Evolutionary conservation across 2,888 invertebrate species (phyloP).

Genomic region (Drosophila ustulata): DNA sequence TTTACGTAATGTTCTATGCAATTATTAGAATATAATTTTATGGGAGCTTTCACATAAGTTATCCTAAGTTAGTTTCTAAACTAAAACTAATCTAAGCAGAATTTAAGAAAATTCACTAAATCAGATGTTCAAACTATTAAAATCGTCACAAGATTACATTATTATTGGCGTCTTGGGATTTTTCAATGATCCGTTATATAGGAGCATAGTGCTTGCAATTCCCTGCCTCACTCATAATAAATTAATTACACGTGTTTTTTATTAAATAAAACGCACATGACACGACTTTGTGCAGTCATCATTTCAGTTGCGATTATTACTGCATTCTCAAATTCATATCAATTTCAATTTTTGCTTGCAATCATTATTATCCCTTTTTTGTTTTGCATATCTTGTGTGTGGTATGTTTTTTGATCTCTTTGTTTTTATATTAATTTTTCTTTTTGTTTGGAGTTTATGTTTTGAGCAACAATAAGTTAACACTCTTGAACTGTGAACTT

Average conservation of each 20-base stretch:
- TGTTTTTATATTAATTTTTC: conserved; percentile 20
- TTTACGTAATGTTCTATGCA: not conserved
- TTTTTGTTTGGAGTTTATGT: conserved; percentile 29
- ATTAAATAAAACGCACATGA: conserved; percentile 21
- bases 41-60: not conserved
- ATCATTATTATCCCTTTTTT: conserved; percentile 32
- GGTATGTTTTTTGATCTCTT: conserved; percentile 11
- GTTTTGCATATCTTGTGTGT: conserved; percentile 46
- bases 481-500: not conserved
- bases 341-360: conserved; percentile 39
- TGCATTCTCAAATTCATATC: conserved; percentile 19
- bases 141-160: not conserved
- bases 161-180: too few species aligned
- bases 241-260: conserved; percentile 6
- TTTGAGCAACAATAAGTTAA: conserved; percentile 12
- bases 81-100: too few species aligned
- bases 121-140: not conserved
- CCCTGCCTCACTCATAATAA: conserved; percentile 27
- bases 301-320: conserved; percentile 12
- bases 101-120: not conserved
- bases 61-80: too few species aligned
- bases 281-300: conserved; percentile 12
- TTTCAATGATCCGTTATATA: not conserved
- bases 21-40: not conserved
- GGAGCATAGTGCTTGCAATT: conserved; percentile 30